A percentile compares a stretch with the other conserved stretches of the same genome.
Conservation (phyloP, 2,888 invertebrate species). For the Sesamia inferens region DNA sequence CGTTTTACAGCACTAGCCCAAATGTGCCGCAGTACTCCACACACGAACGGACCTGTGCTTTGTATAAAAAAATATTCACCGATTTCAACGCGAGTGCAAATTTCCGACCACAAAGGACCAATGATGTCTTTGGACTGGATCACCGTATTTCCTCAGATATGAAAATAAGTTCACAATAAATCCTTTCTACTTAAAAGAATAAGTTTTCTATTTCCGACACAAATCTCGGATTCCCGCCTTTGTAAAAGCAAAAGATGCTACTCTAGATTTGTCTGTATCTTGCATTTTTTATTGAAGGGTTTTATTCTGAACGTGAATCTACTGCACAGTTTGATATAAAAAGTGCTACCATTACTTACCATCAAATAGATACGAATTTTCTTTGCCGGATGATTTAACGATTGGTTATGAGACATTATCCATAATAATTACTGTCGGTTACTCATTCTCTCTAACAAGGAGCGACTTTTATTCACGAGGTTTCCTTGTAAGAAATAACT, state of each 20-base stretch:
- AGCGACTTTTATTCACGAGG: slow-evolving; percentile 17
- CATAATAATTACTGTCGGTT: slow-evolving; percentile 27
- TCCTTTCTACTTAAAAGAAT: slow-evolving; percentile 5
- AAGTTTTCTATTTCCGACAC: slow-evolving; percentile 7
- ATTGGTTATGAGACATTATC: slow-evolving; percentile 5
- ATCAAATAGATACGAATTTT: neutral
- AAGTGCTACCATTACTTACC: neutral
- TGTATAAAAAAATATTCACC: no score
- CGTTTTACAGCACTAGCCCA: no score
- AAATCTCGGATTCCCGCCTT: slow-evolving; percentile 12
- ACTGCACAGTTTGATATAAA: neutral
- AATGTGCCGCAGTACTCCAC: no score
- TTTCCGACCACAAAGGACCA: neutral
- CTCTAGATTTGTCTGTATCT: neutral
- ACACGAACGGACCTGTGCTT: no score
- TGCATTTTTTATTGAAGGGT: slow-evolving; percentile 1
- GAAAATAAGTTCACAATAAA: slow-evolving; percentile 31
- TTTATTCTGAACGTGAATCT: slow-evolving; percentile 8
- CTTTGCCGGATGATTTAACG: neutral
- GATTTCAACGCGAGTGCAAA: neutral
- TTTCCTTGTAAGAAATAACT: slow-evolving; percentile 41
- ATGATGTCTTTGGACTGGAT: neutral
- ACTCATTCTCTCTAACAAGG: slow-evolving; percentile 11
- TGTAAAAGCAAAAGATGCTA: slow-evolving; percentile 4
- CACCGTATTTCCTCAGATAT: slow-evolving; percentile 22